Percentiles rank a stretch among this genome's conserved stretches.
These are phyloP conservation scores for Carollia perspicillata DNA, from an alignment of 2,113 vertebrate genomes.

Conservation along the genomic window DNA sequence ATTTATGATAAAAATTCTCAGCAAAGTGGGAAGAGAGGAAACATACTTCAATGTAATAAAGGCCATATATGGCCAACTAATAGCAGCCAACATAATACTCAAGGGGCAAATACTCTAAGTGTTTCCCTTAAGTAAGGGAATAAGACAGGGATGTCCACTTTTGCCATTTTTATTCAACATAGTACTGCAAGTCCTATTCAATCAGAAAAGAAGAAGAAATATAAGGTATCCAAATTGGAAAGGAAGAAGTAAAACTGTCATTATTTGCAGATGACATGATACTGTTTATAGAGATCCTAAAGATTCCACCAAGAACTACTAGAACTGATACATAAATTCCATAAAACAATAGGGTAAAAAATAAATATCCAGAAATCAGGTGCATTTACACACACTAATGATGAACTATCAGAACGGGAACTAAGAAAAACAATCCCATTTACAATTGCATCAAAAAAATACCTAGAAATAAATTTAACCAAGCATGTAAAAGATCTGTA, in stretches of 20 bases:
- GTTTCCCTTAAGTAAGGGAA: neutral
- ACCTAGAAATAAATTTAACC: too few species aligned
- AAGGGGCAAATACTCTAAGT: neutral
- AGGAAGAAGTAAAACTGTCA: neutral
- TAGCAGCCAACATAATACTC: neutral
- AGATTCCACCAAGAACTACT: neutral
- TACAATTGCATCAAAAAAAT: neutral
- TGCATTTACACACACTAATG: neutral
- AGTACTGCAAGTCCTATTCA: neutral
- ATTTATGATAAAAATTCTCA: neutral
- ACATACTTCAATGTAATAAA: neutral
- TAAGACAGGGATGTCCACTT: neutral
- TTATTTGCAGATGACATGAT: neutral
- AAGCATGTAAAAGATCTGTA: neutral
- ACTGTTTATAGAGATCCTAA: neutral
- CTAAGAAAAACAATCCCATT: neutral
- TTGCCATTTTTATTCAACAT: neutral
- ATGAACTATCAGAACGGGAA: neutral
- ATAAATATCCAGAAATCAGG: neutral
- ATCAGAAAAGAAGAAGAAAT: neutral
- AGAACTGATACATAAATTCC: neutral
- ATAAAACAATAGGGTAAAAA: neutral
- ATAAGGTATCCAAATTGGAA: neutral
- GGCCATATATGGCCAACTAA: neutral
- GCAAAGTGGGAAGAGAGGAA: neutral